These are phyloP conservation scores for Talpa occidentalis DNA, from an alignment of 2,113 vertebrate genomes.

Conservation along the genomic window DNA sequence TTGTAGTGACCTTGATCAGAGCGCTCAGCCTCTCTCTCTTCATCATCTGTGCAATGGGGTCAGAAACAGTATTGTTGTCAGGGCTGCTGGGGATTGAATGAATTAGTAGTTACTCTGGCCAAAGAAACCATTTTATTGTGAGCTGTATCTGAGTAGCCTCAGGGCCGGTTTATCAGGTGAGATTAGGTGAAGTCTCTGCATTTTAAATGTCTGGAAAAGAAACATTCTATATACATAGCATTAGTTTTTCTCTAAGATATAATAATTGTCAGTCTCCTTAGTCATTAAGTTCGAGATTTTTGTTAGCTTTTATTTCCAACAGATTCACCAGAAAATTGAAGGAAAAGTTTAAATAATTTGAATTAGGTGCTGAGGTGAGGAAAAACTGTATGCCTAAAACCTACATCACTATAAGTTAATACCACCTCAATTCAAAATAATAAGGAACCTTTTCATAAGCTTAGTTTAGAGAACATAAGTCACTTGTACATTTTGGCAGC, in stretches of 20 bases:
- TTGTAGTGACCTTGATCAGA: background rate
- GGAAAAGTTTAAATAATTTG: background rate
- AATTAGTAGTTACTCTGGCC: background rate
- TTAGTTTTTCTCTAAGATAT: background rate
- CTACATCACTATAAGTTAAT: too few species aligned
- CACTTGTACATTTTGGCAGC: background rate
- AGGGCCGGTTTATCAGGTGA: background rate
- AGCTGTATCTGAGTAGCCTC: background rate
- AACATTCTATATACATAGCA: background rate
- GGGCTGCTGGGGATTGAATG: background rate
- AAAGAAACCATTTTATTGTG: background rate
- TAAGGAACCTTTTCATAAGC: background rate
- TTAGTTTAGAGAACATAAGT: background rate
- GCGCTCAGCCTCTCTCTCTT: background rate
- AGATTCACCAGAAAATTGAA: constrained; percentile 29
- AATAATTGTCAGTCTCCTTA: background rate
- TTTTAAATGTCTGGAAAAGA: constrained; percentile 11
- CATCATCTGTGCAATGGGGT: background rate
- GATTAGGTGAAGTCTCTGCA: background rate
- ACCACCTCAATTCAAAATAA: too few species aligned
- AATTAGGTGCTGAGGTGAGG: background rate
- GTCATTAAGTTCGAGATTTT: constrained; percentile 3
- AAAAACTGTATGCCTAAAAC: background rate
- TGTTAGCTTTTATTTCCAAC: constrained; percentile 32
- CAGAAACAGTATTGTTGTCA: background rate